A percentile compares a stretch with the other conserved stretches of the same genome.
phyloP scores from a whole-genome alignment of 2,113 vertebrate species.

The Sphaerodactylus townsendi region DNA sequence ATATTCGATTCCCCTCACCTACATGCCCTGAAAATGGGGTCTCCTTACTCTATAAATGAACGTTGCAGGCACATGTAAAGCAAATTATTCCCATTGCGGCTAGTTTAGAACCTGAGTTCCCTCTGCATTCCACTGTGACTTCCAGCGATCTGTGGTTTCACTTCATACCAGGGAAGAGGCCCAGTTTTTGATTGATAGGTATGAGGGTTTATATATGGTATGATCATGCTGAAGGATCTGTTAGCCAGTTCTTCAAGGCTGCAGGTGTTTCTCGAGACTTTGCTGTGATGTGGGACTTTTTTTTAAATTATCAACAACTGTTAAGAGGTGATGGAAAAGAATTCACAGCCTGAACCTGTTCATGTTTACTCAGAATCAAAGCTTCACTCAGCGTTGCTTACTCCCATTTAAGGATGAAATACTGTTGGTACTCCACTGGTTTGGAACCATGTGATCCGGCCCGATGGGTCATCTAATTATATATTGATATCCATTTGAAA shows the following conservation, averaged over 20 bases:
- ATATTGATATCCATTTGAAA: neutral
- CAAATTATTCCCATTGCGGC: neutral
- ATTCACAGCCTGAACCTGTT: no score
- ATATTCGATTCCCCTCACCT: no score
- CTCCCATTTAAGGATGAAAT: neutral
- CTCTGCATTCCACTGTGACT: neutral
- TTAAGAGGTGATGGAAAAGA: accelerated
- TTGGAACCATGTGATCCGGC: neutral
- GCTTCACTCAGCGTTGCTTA: neutral
- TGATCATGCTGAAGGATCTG: conserved; percentile 31
- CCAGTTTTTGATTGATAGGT: neutral
- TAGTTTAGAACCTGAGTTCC: neutral
- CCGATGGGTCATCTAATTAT: neutral
- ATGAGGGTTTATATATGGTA: conserved; percentile 1
- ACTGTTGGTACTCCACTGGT: no score
- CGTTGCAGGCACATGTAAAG: neutral
- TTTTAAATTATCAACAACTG: neutral
- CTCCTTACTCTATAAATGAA: no score
- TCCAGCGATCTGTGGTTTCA: neutral
- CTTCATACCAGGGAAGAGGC: neutral
- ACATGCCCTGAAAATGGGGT: no score
- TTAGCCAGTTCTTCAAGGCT: conserved; percentile 18
- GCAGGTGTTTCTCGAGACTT: conserved; percentile 20
- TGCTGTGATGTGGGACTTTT: conserved; percentile 1
- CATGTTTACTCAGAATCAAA: neutral